phyloP scores from a whole-genome alignment of 2,113 vertebrate genomes.

The Brienomyrus brachyistius region DNA sequence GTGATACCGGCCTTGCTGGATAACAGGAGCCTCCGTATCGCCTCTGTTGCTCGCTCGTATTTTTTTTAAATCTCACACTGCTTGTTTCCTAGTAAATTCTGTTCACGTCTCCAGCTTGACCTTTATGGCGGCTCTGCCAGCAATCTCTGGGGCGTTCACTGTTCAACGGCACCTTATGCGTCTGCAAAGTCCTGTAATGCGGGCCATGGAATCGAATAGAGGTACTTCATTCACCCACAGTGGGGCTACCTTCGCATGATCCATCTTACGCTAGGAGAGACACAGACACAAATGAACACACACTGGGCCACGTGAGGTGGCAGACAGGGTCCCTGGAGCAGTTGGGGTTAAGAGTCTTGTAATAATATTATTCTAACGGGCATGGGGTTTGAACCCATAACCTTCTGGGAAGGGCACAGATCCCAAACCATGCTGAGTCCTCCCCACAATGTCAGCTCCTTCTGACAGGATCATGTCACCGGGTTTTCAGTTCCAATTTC shows the following conservation, averaged over 20 bases:
- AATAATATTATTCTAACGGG: not conserved
- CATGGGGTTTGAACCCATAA: not conserved
- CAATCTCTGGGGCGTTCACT: not conserved
- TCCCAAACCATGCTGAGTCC: not conserved
- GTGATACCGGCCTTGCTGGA: not conserved
- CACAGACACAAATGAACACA: not conserved
- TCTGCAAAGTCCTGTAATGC: not conserved
- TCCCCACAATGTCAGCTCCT: not conserved
- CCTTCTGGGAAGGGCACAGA: not conserved
- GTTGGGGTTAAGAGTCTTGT: not conserved
- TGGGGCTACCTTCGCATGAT: not conserved
- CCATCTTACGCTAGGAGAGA: not conserved
- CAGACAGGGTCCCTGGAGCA: not conserved
- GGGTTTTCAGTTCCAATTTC: not conserved
- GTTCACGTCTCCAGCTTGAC: not conserved
- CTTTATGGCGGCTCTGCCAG: not conserved
- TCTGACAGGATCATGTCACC: not conserved
- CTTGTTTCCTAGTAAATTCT: not conserved
- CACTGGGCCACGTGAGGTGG: not conserved
- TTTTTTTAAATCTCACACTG: not conserved
- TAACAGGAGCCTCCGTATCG: not conserved
- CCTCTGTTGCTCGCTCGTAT: not conserved
- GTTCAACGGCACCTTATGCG: not conserved
- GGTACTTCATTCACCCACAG: not conserved
- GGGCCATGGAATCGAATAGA: not conserved